Conservation (phyloP, 2,113 vertebrate genomes). For the Halcyon malimbica region DNA sequence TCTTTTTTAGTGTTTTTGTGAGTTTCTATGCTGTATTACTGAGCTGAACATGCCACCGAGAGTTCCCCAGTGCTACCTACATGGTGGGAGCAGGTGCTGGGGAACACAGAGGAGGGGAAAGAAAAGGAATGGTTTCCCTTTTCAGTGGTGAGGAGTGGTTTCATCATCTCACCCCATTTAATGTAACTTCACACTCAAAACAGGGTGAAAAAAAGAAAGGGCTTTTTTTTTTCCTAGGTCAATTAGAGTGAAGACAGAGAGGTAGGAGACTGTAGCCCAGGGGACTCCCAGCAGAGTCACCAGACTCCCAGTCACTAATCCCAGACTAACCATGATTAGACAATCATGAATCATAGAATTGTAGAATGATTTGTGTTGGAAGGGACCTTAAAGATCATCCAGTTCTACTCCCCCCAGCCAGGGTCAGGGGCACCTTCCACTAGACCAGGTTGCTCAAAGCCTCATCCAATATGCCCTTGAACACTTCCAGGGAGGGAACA, state of each 20-base stretch:
- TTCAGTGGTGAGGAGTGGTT: neutral
- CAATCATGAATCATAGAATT: neutral
- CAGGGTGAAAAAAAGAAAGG: neutral
- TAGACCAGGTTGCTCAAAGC: no score
- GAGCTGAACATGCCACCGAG: neutral
- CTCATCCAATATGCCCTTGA: no score
- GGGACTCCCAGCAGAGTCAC: neutral
- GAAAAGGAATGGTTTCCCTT: neutral
- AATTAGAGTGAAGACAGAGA: neutral
- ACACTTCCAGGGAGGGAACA: no score
- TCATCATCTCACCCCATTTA: neutral
- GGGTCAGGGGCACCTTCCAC: no score
- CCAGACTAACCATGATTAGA: neutral
- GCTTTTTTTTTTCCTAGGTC: neutral
- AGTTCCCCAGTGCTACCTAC: accelerated
- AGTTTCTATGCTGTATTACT: neutral
- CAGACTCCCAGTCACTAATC: no score
- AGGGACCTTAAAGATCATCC: neutral
- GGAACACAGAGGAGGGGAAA: neutral
- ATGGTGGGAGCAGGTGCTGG: neutral
- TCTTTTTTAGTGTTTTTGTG: neutral
- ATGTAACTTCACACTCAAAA: neutral
- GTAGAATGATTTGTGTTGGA: neutral
- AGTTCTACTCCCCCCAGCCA: neutral
- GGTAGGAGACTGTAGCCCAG: neutral